phyloP scores from a whole-genome alignment of 2,888 invertebrate genomes.

The Torymus auratus region DNA sequence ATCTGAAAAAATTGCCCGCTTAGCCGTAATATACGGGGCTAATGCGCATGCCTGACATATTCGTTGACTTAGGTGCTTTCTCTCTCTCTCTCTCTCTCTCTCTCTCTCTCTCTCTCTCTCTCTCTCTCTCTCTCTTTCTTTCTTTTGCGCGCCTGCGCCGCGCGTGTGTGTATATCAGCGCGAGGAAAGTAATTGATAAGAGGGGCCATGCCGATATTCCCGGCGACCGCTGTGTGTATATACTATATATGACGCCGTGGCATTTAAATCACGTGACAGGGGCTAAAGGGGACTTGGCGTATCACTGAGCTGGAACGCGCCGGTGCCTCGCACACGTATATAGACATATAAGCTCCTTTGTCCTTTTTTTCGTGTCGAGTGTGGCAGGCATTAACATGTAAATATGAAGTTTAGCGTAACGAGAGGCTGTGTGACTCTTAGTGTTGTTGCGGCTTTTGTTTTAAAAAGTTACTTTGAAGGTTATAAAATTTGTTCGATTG shows the following conservation, averaged over 20 bases:
- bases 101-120: background rate
- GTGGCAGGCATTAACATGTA: background rate
- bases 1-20: no score
- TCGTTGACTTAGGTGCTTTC: constrained; percentile 19
- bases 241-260: constrained; percentile 35
- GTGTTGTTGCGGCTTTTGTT: no score
- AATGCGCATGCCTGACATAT: constrained; percentile 2
- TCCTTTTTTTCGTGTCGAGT: constrained; percentile 1
- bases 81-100: no score
- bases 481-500: no score
- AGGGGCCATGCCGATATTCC: constrained; percentile 6
- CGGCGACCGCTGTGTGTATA: background rate
- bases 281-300: constrained; percentile 48
- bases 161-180: constrained; percentile 7
- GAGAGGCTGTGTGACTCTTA: no score
- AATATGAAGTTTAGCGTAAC: constrained; percentile 5
- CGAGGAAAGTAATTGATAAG: constrained; percentile 48
- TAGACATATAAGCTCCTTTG: background rate
- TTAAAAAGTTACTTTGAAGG: no score
- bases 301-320: constrained; percentile 13
- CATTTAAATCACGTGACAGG: constrained; percentile 62
- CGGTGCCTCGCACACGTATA: background rate
- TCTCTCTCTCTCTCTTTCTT: no score
- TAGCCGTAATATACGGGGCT: background rate
- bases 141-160: background rate